Conservation (phyloP, 2,888 invertebrate genomes). For the Camptogramma bilineatum region DNA sequence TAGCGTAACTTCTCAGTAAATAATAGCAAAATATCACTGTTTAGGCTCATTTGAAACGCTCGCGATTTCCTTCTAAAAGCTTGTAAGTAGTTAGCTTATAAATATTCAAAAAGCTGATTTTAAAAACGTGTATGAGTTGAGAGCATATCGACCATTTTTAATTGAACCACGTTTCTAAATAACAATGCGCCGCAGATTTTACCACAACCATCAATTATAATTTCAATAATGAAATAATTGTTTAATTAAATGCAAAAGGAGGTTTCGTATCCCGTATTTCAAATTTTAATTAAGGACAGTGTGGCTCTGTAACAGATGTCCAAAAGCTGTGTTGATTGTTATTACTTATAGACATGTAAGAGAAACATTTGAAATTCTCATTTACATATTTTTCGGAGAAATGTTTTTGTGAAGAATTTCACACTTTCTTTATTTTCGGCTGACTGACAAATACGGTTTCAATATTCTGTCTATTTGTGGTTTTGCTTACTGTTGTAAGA, state of each 20-base stretch:
- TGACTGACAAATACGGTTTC: too few relatives aligned
- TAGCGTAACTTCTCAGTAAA: too few relatives aligned
- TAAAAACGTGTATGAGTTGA: not conserved
- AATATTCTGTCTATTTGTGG: too few relatives aligned
- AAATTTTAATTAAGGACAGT: constrained; percentile 71
- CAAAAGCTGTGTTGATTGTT: constrained; percentile 58
- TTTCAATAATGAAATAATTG: constrained; percentile 53
- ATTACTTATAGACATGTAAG: constrained; percentile 21
- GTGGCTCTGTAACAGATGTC: constrained; percentile 68
- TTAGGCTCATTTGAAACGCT: too few relatives aligned
- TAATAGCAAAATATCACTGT: too few relatives aligned
- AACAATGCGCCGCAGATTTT: not conserved
- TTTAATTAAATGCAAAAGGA: constrained; percentile 62
- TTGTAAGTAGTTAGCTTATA: too few relatives aligned
- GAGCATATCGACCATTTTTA: not conserved
- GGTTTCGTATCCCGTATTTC: constrained; percentile 70
- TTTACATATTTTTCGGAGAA: not conserved
- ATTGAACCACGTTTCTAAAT: not conserved
- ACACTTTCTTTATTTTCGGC: too few relatives aligned
- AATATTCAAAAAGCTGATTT: too few relatives aligned
- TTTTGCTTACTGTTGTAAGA: too few relatives aligned
- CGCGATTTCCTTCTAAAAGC: too few relatives aligned
- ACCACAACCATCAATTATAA: constrained; percentile 21
- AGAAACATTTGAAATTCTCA: not conserved
- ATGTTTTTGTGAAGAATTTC: not conserved